Percentiles rank a stretch among this genome's conserved stretches.
phyloP scores from a whole-genome alignment of 2,113 vertebrate genomes.

The Rhea pennata region DNA sequence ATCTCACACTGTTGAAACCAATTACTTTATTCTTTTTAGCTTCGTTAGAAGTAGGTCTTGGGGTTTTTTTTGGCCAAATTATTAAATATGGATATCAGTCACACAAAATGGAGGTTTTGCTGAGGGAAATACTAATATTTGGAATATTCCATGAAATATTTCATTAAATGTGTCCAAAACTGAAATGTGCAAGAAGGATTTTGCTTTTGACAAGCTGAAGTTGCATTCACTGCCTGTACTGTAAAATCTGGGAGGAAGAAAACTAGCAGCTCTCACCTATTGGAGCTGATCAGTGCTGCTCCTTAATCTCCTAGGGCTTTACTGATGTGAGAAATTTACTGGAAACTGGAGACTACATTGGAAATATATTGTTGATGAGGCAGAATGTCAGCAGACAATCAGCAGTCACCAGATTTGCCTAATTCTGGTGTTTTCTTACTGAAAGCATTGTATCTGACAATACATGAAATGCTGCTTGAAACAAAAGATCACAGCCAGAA shows the following conservation, averaged over 20 bases:
- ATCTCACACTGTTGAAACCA: background rate
- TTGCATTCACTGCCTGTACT: background rate
- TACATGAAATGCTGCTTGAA: background rate
- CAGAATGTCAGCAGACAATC: background rate
- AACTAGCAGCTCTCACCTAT: background rate
- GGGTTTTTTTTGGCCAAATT: background rate
- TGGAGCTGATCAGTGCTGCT: background rate
- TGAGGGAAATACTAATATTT: background rate
- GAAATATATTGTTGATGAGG: background rate
- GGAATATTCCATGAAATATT: background rate
- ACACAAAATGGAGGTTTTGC: background rate
- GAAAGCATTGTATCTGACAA: background rate
- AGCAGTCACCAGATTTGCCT: background rate
- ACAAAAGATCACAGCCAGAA: background rate
- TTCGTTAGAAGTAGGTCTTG: background rate
- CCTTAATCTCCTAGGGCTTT: background rate
- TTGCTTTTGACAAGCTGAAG: background rate
- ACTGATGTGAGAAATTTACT: background rate
- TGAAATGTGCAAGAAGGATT: background rate
- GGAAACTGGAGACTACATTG: background rate
- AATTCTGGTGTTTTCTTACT: background rate
- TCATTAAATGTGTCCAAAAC: background rate
- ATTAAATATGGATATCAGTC: background rate
- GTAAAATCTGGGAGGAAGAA: background rate
- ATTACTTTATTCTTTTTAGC: background rate